Conservation (phyloP, 2,797 vertebrate genomes). For the Malurus leucopterus region DNA sequence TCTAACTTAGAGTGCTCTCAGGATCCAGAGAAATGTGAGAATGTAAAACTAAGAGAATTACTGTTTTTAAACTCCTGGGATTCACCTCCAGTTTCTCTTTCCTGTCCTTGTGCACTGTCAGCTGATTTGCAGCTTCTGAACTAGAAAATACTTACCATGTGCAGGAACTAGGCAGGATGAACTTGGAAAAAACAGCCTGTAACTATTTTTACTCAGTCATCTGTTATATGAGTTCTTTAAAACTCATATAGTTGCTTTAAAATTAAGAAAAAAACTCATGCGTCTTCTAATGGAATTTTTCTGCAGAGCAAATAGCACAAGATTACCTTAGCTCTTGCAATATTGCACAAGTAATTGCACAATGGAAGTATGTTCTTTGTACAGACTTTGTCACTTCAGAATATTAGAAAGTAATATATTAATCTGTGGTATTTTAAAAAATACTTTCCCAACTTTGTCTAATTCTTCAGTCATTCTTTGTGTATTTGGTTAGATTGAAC, state of each 20-base stretch:
- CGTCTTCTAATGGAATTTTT: constrained; percentile 19
- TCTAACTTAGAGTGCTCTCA: not conserved
- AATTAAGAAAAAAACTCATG: not conserved
- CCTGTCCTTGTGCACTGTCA: not conserved
- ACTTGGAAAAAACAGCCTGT: not conserved
- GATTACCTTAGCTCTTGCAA: not conserved
- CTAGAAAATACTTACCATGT: not conserved
- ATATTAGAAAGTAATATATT: not conserved
- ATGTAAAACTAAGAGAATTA: not conserved
- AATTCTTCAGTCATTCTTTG: not conserved
- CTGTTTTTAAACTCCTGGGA: not conserved
- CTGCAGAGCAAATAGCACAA: not conserved
- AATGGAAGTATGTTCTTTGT: constrained; percentile 18
- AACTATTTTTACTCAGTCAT: not conserved
- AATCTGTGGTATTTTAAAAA: not conserved
- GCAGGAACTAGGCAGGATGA: not conserved
- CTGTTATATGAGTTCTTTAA: not conserved
- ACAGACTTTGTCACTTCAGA: not conserved
- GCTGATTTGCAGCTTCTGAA: not conserved
- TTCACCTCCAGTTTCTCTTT: not conserved
- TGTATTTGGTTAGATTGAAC: not conserved
- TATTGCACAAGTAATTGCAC: constrained; percentile 48
- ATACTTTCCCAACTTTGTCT: not conserved
- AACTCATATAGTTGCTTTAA: not conserved
- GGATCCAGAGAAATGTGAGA: not conserved